Percentiles rank a stretch among this genome's conserved stretches.
phyloP scores from a whole-genome alignment of 1,140 invertebrate genomes.

The Amyelois transitella region DNA sequence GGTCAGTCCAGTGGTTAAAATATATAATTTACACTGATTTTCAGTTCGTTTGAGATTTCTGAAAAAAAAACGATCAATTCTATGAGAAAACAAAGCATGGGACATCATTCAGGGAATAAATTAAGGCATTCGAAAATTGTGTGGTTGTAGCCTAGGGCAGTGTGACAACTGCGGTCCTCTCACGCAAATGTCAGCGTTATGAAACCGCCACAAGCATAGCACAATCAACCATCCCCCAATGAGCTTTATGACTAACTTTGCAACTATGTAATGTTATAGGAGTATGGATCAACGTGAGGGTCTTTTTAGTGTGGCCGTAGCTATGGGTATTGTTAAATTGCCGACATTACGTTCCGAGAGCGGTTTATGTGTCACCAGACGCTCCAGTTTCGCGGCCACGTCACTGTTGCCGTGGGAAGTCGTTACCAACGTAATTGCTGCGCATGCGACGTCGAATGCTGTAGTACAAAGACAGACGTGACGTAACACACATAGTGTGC shows the following conservation, averaged over 20 bases:
- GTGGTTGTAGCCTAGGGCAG: conserved; percentile 17
- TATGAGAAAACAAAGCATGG: not conserved
- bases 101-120: conserved; percentile 11
- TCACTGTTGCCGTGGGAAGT: conserved; percentile 46
- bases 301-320: conserved; percentile 20
- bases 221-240: not conserved
- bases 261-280: not conserved
- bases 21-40: no score
- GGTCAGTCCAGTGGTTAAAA: no score
- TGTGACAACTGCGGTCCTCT: conserved; percentile 31
- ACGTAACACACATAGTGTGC: conserved; percentile 10
- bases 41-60: no score
- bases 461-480: conserved; percentile 8
- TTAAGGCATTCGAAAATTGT: conserved; percentile 5
- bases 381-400: conserved; percentile 49
- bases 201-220: conserved; percentile 28
- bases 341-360: conserved; percentile 38
- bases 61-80: not conserved
- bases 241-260: no score
- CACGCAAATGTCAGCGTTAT: conserved; percentile 45
- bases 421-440: conserved; percentile 34
- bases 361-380: conserved; percentile 46
- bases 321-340: conserved; percentile 49
- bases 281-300: conserved; percentile 6
- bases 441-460: conserved; percentile 41